A percentile compares a stretch with the other conserved stretches of the same genome.
Conservation (phyloP, 1,140 invertebrate genomes). For the Lepidurus packardi region DNA sequence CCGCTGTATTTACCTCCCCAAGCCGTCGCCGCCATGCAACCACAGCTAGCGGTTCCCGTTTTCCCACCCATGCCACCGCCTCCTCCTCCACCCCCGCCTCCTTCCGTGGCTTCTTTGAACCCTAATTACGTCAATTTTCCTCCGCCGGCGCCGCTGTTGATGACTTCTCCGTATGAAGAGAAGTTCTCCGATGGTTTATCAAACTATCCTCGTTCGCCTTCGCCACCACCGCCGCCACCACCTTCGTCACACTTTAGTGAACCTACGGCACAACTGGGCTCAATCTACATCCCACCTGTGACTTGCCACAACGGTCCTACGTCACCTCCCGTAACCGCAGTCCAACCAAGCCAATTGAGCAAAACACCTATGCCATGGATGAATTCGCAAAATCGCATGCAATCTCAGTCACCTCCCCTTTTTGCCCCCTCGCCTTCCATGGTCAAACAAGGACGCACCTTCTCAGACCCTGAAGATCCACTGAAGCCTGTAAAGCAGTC, state of each 20-base stretch:
- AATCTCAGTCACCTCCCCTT: constrained; percentile 41
- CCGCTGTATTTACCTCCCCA: constrained; percentile 46
- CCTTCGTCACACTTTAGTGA: constrained; percentile 23
- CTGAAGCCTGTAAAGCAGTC: constrained; percentile 40
- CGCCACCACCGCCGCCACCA: constrained; percentile 30
- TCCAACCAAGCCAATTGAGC: constrained; percentile 41
- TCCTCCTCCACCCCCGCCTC: constrained; percentile 39
- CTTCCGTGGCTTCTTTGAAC: not conserved
- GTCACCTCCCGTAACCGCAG: constrained; percentile 32
- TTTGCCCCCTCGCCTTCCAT: constrained; percentile 47
- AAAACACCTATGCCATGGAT: constrained; percentile 58
- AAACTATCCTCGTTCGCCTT: constrained; percentile 25
- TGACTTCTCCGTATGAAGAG: not conserved
- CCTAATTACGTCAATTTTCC: constrained; percentile 28
- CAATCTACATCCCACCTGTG: constrained; percentile 43
- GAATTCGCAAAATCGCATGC: constrained; percentile 47
- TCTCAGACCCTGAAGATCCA: constrained; percentile 33
- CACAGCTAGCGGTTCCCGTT: constrained; percentile 63
- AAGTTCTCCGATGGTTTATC: constrained; percentile 16
- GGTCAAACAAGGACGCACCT: constrained; percentile 38
- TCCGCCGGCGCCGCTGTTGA: not conserved
- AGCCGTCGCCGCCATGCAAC: constrained; percentile 52
- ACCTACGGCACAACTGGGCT: constrained; percentile 39
- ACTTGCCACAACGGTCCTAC: constrained; percentile 28
- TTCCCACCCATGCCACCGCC: constrained; percentile 47